A percentile compares a stretch with the other conserved stretches of the same genome.
These are phyloP conservation scores for Aphelocoma californica DNA, from an alignment of 2,797 vertebrate genomes.

Conservation along the genomic window DNA sequence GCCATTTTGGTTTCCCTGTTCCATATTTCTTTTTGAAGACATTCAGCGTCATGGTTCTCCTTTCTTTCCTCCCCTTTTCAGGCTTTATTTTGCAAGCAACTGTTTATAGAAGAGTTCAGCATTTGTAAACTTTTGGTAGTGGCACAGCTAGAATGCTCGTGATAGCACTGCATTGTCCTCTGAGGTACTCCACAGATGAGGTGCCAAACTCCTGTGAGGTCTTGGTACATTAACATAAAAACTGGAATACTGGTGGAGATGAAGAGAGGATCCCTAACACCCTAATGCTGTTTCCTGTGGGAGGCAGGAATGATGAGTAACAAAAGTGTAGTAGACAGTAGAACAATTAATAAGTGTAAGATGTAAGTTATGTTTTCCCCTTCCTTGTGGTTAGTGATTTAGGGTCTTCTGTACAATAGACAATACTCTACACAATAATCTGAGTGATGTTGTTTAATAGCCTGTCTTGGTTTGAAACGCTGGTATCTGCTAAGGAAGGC, in stretches of 20 bases:
- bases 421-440: neutral
- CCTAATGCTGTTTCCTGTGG: neutral
- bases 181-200: neutral
- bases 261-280: neutral
- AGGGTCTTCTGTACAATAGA: neutral
- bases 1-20: neutral
- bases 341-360: neutral
- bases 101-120: neutral
- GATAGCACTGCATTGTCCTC: neutral
- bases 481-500: neutral
- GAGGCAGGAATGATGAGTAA: neutral
- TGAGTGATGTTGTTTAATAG: neutral
- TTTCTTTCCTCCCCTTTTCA: neutral
- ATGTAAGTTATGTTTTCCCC: neutral
- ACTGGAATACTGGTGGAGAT: neutral
- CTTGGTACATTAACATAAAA: neutral
- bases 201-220: neutral
- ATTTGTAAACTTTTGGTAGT: neutral
- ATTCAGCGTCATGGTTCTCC: neutral
- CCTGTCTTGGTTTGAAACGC: neutral
- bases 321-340: neutral
- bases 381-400: neutral
- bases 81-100: neutral
- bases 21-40: neutral
- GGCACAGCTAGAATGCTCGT: neutral